Percentiles rank a stretch among this genome's conserved stretches.
Conservation (phyloP, 2,888 invertebrate species). For the Caenorhabditis zanzibari region DNA sequence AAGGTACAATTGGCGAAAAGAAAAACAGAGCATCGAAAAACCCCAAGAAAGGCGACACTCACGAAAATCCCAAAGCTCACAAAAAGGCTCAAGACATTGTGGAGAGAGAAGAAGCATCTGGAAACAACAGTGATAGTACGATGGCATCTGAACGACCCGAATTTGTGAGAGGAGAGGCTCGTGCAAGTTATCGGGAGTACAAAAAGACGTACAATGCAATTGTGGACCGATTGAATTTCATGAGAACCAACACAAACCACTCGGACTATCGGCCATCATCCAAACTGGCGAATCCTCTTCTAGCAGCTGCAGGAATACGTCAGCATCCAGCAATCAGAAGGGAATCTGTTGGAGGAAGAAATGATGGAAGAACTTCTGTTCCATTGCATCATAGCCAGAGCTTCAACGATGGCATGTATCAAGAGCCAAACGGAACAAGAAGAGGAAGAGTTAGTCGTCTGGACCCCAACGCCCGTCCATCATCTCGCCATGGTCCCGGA, state of each 20-base stretch:
- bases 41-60: background rate
- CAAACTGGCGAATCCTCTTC: constrained; percentile 56
- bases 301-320: constrained; percentile 62
- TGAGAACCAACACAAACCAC: constrained; percentile 33
- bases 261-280: constrained; percentile 62
- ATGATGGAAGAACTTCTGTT: constrained; percentile 61
- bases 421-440: constrained; percentile 29
- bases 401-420: constrained; percentile 42
- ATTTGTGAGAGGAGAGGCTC: constrained; percentile 49
- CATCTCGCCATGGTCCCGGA: constrained; percentile 41
- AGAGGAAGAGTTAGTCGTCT: constrained; percentile 47
- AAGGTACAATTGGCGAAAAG: constrained; percentile 41
- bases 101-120: constrained; percentile 41
- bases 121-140: constrained; percentile 62
- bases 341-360: constrained; percentile 42
- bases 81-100: constrained; percentile 18
- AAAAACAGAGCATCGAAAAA: background rate
- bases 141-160: constrained; percentile 49
- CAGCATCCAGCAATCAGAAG: constrained; percentile 48
- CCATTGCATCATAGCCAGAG: constrained; percentile 59
- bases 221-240: constrained; percentile 53
- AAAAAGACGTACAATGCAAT: constrained; percentile 58
- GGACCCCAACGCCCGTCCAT: constrained; percentile 46
- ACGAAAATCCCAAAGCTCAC: background rate
- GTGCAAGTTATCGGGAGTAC: constrained; percentile 65